phyloP scores from a whole-genome alignment of 2,113 vertebrate genomes.

The Numenius arquata region DNA sequence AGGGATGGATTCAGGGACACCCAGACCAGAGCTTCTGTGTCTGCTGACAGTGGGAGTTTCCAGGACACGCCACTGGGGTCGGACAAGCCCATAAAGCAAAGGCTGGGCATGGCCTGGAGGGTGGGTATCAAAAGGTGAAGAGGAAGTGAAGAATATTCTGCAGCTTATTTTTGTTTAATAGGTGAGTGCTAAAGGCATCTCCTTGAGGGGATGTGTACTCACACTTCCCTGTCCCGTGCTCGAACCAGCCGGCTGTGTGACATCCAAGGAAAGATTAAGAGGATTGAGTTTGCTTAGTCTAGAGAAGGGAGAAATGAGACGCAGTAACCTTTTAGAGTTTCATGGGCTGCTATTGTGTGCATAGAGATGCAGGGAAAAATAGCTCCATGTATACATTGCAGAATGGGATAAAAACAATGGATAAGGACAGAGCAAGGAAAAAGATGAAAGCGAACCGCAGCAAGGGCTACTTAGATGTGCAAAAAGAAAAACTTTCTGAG shows the following conservation, averaged over 20 bases:
- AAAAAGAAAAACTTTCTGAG: not conserved
- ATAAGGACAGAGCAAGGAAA: not conserved
- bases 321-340: not conserved
- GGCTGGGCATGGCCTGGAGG: too few relatives aligned
- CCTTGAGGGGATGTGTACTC: not conserved
- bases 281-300: not conserved
- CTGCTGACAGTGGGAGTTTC: not conserved
- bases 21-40: not conserved
- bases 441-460: not conserved
- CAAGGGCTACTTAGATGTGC: not conserved
- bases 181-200: not conserved
- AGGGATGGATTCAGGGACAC: not conserved
- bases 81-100: not conserved
- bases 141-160: not conserved
- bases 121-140: not conserved
- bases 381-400: not conserved
- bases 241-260: not conserved
- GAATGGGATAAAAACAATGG: not conserved
- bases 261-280: not conserved
- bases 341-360: fast-evolving
- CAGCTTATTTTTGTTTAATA: not conserved
- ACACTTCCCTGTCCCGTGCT: not conserved
- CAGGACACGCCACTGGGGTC: not conserved
- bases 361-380: not conserved
- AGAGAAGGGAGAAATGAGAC: not conserved